Percentiles rank a stretch among this genome's conserved stretches.
These are phyloP conservation scores for Rousettus madagascariensis DNA, from an alignment of 2,797 vertebrate species.

Conservation along the genomic window DNA sequence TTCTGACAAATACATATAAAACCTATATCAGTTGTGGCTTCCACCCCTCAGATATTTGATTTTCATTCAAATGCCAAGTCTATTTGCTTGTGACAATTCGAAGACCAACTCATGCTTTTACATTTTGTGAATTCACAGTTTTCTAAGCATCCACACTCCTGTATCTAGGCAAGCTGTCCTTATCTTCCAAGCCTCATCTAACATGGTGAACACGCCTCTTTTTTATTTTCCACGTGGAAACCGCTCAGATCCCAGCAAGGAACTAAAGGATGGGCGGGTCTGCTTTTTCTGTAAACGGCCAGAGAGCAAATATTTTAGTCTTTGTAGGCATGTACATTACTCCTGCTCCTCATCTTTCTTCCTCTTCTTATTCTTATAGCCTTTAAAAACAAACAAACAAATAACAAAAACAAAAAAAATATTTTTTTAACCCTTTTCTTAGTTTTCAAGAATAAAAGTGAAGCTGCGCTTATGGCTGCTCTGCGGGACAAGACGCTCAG, in stretches of 20 bases:
- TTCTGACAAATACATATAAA: not conserved
- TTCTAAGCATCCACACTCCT: not conserved
- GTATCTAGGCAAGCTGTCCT: not conserved
- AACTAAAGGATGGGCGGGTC: not conserved
- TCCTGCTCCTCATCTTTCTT: not conserved
- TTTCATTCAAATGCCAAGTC: not conserved
- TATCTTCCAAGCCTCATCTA: not conserved
- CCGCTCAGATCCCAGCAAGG: not conserved
- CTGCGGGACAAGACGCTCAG: too few species aligned
- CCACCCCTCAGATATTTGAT: not conserved
- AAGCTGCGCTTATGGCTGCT: not conserved
- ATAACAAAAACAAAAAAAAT: not conserved
- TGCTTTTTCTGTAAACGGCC: not conserved
- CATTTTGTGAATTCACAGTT: not conserved
- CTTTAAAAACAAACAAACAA: not conserved
- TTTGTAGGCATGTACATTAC: not conserved
- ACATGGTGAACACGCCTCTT: not conserved
- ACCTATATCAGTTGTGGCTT: not conserved
- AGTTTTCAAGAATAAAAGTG: not conserved
- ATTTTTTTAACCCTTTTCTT: not conserved
- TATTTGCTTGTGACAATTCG: not conserved
- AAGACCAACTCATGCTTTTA: not conserved
- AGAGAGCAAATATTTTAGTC: not conserved
- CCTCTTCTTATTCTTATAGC: not conserved
- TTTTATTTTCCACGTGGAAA: not conserved